Evolutionary conservation across 1,140 invertebrate genomes (phyloP), one percentile per base, ranked within the genome.

Genomic region (Aphaenogaster rudis): DNA sequence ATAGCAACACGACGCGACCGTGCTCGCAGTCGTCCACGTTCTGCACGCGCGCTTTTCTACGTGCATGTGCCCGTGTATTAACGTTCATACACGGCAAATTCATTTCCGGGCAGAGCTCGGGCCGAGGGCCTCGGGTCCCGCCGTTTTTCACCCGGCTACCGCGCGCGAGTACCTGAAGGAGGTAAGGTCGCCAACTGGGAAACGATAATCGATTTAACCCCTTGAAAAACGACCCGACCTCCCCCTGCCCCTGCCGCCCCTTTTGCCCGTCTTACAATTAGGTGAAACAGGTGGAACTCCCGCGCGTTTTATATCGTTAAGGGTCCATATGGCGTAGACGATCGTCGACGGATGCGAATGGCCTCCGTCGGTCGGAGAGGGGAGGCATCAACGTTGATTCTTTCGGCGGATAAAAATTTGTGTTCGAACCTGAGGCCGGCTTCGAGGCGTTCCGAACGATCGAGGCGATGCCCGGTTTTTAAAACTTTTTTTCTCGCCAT

Each of bases 1-100:
- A 92, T 93, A 88, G 92, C 91, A 92, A 92, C 92, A 91, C 91
- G 86, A 91, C 61, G 84, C 88, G 66, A 91, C 57, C 78, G 54
- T 45, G 63, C 72, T 78, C 45, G 66, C 28, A 66, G 36, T 76
- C 13, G n/a, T 69, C 80, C 54, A 61, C 69, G 69, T 61, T 76
- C 42, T 42, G n/a, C 54, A 74, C 69, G 80, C 69, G 69, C 67
- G 67, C 61, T 81, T 71, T 81, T 45, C 64, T 71, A 71, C 15
- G 8, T 52, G 54, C 28, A 21, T 6, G n/a, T 17, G 17, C 21
- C 21, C 54, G 39, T 33, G 21, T 45, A 33, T 81, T 57, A 72
- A 72, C 52, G 67, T 72, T 61, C 67, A 48, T 82, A 66, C 50
- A 48, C 54, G 28, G 52, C 42, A 82, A 82, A 82, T 82, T 82